These are phyloP conservation scores for Pseudomyrmex concolor DNA, from an alignment of 1,140 invertebrate genomes.

Conservation along the genomic window DNA sequence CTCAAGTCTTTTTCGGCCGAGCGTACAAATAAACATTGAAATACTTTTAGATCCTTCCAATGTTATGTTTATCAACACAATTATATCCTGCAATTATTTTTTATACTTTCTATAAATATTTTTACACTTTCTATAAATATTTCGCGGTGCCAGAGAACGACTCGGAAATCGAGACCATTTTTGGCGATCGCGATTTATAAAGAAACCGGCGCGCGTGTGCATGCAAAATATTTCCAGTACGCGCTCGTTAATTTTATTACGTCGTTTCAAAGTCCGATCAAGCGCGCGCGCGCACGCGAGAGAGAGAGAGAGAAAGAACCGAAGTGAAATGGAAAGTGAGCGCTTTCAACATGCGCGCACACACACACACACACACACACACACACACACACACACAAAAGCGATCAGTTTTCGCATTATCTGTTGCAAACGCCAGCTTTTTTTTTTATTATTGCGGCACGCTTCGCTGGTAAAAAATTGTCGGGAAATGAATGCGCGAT, in stretches of 20 bases:
- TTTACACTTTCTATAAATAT: no score
- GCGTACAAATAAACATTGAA: no score
- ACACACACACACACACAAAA: not conserved
- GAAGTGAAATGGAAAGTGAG: constrained; percentile 45
- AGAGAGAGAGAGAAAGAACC: no score
- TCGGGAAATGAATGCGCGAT: constrained; percentile 50
- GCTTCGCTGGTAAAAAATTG: constrained; percentile 31
- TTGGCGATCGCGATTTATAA: not conserved
- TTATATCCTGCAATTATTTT: no score
- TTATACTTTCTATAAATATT: no score
- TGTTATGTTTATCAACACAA: no score
- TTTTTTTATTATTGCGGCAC: constrained; percentile 31
- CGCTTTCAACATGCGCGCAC: constrained; percentile 41
- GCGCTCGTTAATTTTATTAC: constrained; percentile 31
- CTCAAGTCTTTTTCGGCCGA: no score
- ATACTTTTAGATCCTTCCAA: no score
- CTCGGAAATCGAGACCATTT: not conserved
- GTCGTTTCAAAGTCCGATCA: not conserved
- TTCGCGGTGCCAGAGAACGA: not conserved
- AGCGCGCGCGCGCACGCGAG: not conserved
- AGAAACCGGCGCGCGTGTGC: no score
- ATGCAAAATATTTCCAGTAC: not conserved
- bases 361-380: no score
- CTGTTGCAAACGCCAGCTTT: constrained; percentile 9
- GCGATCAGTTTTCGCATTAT: constrained; percentile 57